Base-by-base conservation (phyloP, 1,140 invertebrate genomes). In the Drosophila sproati region DNA sequence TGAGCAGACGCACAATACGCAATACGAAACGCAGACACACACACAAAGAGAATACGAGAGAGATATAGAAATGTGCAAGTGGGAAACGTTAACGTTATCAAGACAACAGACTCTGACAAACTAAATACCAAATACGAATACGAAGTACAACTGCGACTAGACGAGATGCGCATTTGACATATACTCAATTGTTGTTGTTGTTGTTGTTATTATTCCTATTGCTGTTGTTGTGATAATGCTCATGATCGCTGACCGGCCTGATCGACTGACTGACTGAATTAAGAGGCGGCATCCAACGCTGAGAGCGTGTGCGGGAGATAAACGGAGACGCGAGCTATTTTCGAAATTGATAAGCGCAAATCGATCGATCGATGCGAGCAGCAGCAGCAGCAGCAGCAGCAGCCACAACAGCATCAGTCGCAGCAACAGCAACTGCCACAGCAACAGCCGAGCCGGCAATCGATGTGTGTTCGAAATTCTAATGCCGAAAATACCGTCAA, bases 91-190 rank as follows among this genome's bases (percentile, higher is more conserved):
- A 90, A 92, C 87, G 87, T 91, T 92, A 92, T 92, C 91, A 92
- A 92, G 82, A 92, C 91, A 92, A 92, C 86, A 91, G 91, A 92
- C 86, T 88, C 91, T 88, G 90, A 92, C 91, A 91, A 92, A 92
- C 91, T 92, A 80, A 91, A 73, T 54, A 34, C 55, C 54, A 54
- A 69, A 61, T 50, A 55, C 54, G 43, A 60, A 35, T 48, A 37
- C 31, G 20, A 32, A 48, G 34, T 12, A 12, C 2, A 6, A 37
- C 45, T 57, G 4, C 43, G 52, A 5, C 41, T 8, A 37, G 45
- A 20, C 1, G 20, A 20, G 20, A 20, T 20, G 20, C 48, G 52
- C 72, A 70, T 48, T 47, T 73, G 75, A 69, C 69, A 72, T 34
- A 12, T 2, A 71, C 68, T 59, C 64, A 51, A 63, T 50, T 51